These are phyloP conservation scores for Gymnocheta viridis DNA, from an alignment of 2,888 invertebrate species.

Conservation along the genomic window DNA sequence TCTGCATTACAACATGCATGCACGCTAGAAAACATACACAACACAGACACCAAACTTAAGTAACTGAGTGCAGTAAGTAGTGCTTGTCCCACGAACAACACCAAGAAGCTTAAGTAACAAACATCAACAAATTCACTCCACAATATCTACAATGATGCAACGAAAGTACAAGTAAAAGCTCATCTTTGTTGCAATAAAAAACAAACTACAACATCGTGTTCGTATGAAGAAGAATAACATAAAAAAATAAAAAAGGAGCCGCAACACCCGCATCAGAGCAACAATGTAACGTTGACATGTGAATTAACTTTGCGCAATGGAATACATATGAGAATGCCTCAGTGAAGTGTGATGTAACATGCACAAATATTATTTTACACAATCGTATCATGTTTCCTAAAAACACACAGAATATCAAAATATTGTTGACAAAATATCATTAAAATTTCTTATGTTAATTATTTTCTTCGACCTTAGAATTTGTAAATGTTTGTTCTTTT, in stretches of 20 bases:
- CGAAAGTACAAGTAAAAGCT: conserved; percentile 48
- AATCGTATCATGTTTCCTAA: neutral
- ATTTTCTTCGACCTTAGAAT: no score
- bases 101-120: neutral
- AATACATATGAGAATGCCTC: neutral
- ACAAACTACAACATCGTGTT: neutral
- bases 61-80: neutral
- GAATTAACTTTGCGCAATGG: conserved; percentile 59
- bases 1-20: conserved; percentile 7
- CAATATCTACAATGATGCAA: conserved; percentile 13
- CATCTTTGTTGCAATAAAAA: neutral
- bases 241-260: conserved; percentile 21
- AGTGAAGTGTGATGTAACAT: neutral
- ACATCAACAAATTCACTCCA: neutral
- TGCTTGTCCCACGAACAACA: neutral
- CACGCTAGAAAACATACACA: neutral
- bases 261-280: conserved; percentile 45
- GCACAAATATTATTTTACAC: no score
- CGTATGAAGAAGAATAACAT: neutral
- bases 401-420: neutral
- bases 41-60: neutral
- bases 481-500: no score
- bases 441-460: no score
- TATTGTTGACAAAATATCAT: no score
- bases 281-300: conserved; percentile 58